Evolutionary conservation across 1,140 invertebrate genomes (phyloP).

Genomic region (Latrodectus geometricus): DNA sequence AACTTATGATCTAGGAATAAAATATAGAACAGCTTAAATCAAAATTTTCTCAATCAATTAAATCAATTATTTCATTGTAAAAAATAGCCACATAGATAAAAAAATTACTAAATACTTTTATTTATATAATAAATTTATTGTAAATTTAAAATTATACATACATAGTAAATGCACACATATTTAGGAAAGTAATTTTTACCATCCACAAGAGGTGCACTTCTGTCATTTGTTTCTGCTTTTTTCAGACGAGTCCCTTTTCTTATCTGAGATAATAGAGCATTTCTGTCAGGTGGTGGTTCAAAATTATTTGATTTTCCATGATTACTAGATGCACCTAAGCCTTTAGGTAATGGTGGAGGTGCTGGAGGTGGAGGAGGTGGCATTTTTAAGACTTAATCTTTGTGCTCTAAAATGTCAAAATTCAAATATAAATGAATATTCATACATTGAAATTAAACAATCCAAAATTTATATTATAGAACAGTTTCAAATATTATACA

Average conservation of each 20-base stretch:
- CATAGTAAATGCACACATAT: too few relatives aligned
- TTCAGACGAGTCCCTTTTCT: constrained; percentile 48
- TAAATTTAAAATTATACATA: background rate
- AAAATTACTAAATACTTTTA: too few relatives aligned
- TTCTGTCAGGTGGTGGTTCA: constrained; percentile 47
- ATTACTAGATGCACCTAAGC: background rate
- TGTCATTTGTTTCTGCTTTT: constrained; percentile 58
- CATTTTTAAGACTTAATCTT: background rate
- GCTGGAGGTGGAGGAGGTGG: constrained; percentile 49
- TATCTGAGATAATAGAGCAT: constrained; percentile 59
- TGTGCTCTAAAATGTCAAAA: too few relatives aligned
- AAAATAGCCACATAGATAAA: too few relatives aligned
- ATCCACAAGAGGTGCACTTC: constrained; percentile 39
- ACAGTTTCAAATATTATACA: too few relatives aligned
- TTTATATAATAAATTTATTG: background rate
- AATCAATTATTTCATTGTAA: too few relatives aligned
- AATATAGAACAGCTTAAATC: too few relatives aligned
- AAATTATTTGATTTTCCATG: constrained; percentile 20
- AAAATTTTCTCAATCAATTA: too few relatives aligned
- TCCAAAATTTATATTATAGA: too few relatives aligned
- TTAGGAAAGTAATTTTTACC: constrained; percentile 28
- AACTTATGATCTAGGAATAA: too few relatives aligned
- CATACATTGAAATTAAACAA: too few relatives aligned
- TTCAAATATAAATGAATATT: too few relatives aligned
- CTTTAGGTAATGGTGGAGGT: constrained; percentile 43